These are phyloP conservation scores for Chloromyia formosa DNA, from an alignment of 2,888 invertebrate species.

Conservation along the genomic window DNA sequence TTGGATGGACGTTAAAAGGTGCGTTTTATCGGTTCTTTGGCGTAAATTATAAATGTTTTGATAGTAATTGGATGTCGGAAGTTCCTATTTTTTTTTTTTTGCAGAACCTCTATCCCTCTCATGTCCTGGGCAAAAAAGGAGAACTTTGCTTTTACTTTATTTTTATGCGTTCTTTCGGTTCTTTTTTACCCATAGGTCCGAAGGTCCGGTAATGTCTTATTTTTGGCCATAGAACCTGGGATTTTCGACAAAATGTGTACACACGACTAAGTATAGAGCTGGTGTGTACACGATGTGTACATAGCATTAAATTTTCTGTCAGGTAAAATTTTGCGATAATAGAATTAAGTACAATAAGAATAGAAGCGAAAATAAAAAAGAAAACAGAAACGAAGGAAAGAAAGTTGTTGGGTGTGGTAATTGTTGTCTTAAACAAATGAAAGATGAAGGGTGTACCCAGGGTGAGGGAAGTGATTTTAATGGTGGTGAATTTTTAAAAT, in stretches of 20 bases:
- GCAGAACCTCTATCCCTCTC: not conserved
- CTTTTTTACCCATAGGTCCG: not conserved
- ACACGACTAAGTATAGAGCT: no score
- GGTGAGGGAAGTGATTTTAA: not conserved
- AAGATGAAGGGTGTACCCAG: not conserved
- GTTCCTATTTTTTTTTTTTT: conserved; percentile 36
- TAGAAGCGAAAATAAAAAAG: not conserved
- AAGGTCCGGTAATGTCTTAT: no score
- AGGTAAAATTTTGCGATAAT: conserved; percentile 40
- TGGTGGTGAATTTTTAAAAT: no score
- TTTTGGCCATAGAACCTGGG: no score
- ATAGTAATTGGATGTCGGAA: conserved; percentile 44
- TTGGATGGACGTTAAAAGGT: conserved; percentile 42
- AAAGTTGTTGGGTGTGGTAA: conserved; percentile 27
- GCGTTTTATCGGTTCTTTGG: conserved; percentile 41
- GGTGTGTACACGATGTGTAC: conserved; percentile 16
- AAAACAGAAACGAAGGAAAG: no score
- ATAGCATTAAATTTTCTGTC: conserved; percentile 35
- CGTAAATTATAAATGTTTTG: conserved; percentile 45
- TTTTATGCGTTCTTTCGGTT: not conserved
- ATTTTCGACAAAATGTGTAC: no score
- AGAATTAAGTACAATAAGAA: conserved; percentile 37
- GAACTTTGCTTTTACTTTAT: not conserved
- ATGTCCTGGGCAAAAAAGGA: not conserved
- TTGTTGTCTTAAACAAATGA: not conserved